Conservation (phyloP, 1,140 invertebrate species). For the Drosophila malerkotliana region DNA sequence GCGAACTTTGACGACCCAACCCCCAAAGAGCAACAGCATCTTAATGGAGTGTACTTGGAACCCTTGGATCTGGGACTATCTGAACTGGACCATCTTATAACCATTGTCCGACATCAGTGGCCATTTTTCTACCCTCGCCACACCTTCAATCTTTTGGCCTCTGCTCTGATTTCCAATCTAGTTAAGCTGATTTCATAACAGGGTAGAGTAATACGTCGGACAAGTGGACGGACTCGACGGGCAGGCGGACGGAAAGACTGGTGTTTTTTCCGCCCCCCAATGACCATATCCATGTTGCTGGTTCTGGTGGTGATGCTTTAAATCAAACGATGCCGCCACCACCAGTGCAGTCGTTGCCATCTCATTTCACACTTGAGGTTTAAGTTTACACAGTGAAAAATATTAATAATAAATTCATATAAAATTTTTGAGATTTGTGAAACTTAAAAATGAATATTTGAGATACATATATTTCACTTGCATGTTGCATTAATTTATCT, state of each 20-base stretch:
- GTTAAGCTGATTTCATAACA: slow-evolving; percentile 80
- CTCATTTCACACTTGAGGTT: slow-evolving; percentile 72
- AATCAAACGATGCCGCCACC: slow-evolving; percentile 67
- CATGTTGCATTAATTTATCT: neutral
- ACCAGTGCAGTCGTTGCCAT: slow-evolving; percentile 18
- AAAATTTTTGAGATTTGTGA: neutral
- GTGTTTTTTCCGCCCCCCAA: slow-evolving; percentile 29
- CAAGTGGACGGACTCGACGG: neutral
- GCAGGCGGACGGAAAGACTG: neutral
- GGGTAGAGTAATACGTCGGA: slow-evolving; percentile 41
- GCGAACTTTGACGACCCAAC: slow-evolving; percentile 48
- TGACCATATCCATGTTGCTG: slow-evolving; percentile 16
- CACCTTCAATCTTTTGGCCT: slow-evolving; percentile 45
- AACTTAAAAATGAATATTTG: neutral
- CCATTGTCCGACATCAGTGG: slow-evolving; percentile 44
- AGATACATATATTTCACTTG: neutral
- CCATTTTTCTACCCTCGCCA: slow-evolving; percentile 3
- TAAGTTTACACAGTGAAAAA: slow-evolving; percentile 12
- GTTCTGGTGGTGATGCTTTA: slow-evolving; percentile 60
- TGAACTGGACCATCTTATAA: slow-evolving; percentile 48
- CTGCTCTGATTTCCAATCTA: slow-evolving; percentile 75
- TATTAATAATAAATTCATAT: fast-evolving
- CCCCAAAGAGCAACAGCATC: slow-evolving; percentile 41
- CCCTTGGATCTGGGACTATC: slow-evolving; percentile 23
- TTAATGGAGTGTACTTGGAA: slow-evolving; percentile 56